Base-by-base conservation (phyloP, 2,113 vertebrate species). In the Ptilorrhoa leucosticta region DNA sequence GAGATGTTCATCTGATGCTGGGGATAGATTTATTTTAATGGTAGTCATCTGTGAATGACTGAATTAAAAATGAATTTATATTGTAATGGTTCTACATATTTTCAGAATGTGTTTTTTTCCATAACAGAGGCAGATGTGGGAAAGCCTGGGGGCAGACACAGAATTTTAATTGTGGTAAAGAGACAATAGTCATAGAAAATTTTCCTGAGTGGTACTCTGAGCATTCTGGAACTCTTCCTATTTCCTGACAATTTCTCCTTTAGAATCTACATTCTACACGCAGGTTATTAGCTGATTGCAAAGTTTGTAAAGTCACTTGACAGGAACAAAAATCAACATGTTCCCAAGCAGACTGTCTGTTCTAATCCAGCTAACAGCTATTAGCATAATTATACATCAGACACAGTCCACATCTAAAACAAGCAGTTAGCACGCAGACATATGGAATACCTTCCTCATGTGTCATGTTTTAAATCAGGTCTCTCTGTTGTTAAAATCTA, bases 281-380 rank as follows among this genome's bases (percentile, higher is more conserved):
- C 84, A 94, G 83, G 94, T 93, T 91, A 50, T 50, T 75, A 73
- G 94, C 64, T 87, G 94, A 92, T 28, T 40, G 45, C 22, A 35
- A 39, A 76, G 60, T 70, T 22, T 42, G 78, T 58, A n/a, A 48
- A 82, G 57, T 72, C 77, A 42, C 63, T 68, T 45, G 13, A 60
- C 28, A 75, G 78, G 64, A 70, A 77, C 27, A 70, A 44, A 65
- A 91, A 40, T 65, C 44, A 20, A 5, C 16, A 2, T 73, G 33
- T 64, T 89, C 78, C 58, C 53, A 51, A 61, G 90, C 48, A 91
- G 79, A 57, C 56, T 57, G 65, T 73, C 77, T 65, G 92, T 77
- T 54, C 80, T 70, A 64, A 94, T 72, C 83, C 93, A 94, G 40
- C 76, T 66, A 30, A 77, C 24, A 84, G 48, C 33, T 30, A 54